Percentiles rank a stretch among this genome's conserved stretches.
Conservation (phyloP, 2,113 vertebrate genomes). For the Hydrochoerus hydrochaeris region DNA sequence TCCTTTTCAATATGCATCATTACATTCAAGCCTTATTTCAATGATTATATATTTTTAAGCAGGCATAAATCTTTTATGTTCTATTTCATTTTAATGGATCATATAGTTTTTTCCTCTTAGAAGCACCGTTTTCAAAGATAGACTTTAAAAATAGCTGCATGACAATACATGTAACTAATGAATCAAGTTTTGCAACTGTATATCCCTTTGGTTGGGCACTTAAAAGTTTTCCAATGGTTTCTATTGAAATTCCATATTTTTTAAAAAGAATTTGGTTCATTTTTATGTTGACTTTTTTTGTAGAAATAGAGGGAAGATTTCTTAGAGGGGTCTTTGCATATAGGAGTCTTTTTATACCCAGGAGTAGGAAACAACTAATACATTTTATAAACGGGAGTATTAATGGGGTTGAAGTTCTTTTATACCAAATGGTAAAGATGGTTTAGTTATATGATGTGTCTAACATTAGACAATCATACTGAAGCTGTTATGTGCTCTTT, state of each 20-base stretch:
- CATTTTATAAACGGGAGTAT: background rate
- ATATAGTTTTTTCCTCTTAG: conserved; percentile 42
- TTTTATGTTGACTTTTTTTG: background rate
- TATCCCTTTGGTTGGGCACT: background rate
- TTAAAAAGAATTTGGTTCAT: background rate
- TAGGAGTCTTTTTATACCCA: background rate
- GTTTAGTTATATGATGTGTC: background rate
- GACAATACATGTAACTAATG: conserved; percentile 36
- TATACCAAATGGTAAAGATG: background rate
- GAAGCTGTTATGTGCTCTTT: background rate
- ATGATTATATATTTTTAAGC: conserved; percentile 74
- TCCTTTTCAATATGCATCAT: conserved; percentile 66
- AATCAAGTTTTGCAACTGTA: conserved; percentile 53
- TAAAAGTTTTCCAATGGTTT: conserved; percentile 41
- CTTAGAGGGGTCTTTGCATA: background rate
- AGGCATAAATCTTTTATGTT: conserved; percentile 70
- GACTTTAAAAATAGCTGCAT: conserved; percentile 59
- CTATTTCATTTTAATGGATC: conserved; percentile 63
- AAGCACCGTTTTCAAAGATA: conserved; percentile 60
- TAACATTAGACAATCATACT: background rate
- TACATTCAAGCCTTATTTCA: conserved; percentile 55
- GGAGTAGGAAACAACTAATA: background rate
- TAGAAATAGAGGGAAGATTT: conserved; percentile 12
- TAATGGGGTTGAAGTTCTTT: conserved; percentile 8
- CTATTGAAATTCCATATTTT: background rate